Conservation (phyloP, 2,888 invertebrate species). For the Timema cristinae region DNA sequence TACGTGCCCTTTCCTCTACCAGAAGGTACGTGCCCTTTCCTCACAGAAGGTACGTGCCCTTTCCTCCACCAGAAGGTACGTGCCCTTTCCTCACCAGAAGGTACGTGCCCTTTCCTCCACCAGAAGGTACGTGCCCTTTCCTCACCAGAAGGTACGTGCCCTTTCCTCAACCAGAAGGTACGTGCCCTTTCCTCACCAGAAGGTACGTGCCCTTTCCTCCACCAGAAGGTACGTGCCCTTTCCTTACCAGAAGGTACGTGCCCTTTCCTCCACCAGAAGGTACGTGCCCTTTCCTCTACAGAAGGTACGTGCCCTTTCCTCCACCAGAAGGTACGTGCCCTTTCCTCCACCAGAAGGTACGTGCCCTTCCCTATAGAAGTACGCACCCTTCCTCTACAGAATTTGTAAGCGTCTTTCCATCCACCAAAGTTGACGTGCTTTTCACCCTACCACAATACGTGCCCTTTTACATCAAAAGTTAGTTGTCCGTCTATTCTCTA, state of each 20-base stretch:
- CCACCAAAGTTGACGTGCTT: neutral
- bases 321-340: neutral
- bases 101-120: neutral
- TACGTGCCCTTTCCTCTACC: neutral
- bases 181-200: neutral
- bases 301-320: neutral
- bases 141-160: neutral
- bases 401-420: neutral
- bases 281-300: neutral
- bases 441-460: neutral
- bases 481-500: neutral
- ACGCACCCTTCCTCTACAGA: neutral
- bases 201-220: neutral
- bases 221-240: neutral
- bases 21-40: neutral
- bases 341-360: neutral
- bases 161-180: neutral
- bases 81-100: neutral
- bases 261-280: neutral
- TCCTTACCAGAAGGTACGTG: neutral
- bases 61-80: constrained; percentile 3
- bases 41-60: neutral
- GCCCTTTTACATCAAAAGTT: neutral
- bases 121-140: neutral
- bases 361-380: neutral